Conservation (phyloP, 2,113 vertebrate species). For the Aix galericulata region DNA sequence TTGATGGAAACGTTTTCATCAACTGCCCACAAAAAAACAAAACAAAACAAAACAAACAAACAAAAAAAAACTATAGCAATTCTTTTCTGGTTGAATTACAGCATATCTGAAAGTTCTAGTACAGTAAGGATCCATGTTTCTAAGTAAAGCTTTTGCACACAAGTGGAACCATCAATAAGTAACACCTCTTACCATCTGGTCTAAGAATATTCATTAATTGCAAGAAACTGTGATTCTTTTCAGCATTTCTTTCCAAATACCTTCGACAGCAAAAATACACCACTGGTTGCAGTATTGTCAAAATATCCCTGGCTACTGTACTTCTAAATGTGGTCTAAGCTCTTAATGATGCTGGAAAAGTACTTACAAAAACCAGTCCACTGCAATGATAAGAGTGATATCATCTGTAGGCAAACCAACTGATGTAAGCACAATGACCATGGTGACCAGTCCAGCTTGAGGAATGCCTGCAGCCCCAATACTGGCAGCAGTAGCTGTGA, state of each 20-base stretch:
- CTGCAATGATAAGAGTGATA: constrained; percentile 94
- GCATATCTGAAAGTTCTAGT: neutral
- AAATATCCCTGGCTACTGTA: neutral
- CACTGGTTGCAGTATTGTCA: neutral
- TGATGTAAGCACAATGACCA: constrained; percentile 97
- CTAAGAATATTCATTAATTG: neutral
- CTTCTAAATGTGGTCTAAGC: neutral
- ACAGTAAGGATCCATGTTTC: neutral
- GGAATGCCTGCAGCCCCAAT: constrained; percentile 98
- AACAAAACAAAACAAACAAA: neutral
- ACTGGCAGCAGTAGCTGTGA: constrained; percentile 96
- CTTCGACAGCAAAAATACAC: neutral
- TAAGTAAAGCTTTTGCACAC: neutral
- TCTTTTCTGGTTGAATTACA: neutral
- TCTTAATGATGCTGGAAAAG: neutral
- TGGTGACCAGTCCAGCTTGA: constrained; percentile 96
- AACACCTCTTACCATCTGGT: neutral
- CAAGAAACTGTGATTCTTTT: neutral
- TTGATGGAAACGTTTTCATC: neutral
- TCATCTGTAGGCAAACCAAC: constrained; percentile 97
- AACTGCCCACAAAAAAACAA: neutral
- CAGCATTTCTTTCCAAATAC: neutral
- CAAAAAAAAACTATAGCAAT: neutral
- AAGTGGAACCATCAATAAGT: neutral
- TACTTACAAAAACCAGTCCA: constrained; percentile 99